Percentiles rank a stretch among this genome's conserved stretches.
These are phyloP conservation scores for Amniataba percoides DNA, from an alignment of 2,797 vertebrate species.

Conservation along the genomic window DNA sequence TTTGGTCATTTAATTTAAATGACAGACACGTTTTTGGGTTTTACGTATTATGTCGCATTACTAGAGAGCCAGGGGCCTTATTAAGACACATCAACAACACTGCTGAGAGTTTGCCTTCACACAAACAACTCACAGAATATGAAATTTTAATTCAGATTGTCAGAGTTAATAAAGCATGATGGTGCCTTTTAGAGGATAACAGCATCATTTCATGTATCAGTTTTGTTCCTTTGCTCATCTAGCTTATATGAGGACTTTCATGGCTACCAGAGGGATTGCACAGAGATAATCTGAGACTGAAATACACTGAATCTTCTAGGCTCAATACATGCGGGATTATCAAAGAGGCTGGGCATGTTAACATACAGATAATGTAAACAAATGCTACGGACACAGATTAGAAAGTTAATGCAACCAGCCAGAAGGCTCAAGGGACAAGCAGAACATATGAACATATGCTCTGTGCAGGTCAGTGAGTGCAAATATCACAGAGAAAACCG, in stretches of 20 bases:
- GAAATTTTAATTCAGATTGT: not conserved
- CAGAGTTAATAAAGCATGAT: not conserved
- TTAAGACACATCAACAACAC: conserved; percentile 18
- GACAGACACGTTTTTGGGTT: not conserved
- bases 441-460: not conserved
- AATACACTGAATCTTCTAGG: conserved; percentile 26
- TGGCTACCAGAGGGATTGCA: conserved; percentile 37
- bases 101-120: not conserved
- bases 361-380: conserved; percentile 38
- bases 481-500: not conserved
- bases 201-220: conserved; percentile 1
- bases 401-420: conserved; percentile 20
- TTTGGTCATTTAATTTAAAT: conserved; percentile 6
- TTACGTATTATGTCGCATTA: not conserved
- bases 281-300: conserved; percentile 49
- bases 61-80: not conserved
- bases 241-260: conserved; percentile 8
- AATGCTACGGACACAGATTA: conserved; percentile 29
- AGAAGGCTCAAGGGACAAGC: conserved; percentile 8
- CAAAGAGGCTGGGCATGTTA: not conserved
- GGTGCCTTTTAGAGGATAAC: not conserved
- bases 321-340: conserved; percentile 48
- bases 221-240: conserved; percentile 24
- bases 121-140: conserved; percentile 32
- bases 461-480: not conserved